Percentiles rank a stretch among this genome's conserved stretches.
phyloP scores from a whole-genome alignment of 1,140 invertebrate genomes.

The Scaptomyza montana region DNA sequence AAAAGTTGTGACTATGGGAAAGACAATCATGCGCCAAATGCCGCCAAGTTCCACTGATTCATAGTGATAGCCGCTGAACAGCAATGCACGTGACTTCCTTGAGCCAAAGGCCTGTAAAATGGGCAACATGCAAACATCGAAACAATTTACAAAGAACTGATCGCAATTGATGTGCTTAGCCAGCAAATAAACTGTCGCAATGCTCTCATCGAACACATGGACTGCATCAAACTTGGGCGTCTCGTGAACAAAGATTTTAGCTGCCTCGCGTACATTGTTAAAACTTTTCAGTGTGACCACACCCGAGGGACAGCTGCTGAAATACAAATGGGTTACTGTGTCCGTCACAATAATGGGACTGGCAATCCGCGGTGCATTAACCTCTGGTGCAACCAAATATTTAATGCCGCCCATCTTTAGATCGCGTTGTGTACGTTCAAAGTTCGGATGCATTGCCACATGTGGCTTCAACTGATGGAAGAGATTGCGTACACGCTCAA shows the following conservation, averaged over 20 bases:
- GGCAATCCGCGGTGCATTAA: constrained; percentile 53
- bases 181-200: constrained; percentile 39
- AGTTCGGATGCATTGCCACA: constrained; percentile 61
- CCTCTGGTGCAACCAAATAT: constrained; percentile 48
- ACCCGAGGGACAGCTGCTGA: constrained; percentile 53
- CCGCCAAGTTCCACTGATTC: constrained; percentile 34
- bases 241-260: constrained; percentile 22
- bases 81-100: constrained; percentile 2
- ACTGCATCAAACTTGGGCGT: constrained; percentile 44
- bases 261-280: constrained; percentile 20
- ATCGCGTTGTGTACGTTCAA: constrained; percentile 19
- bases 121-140: constrained; percentile 50
- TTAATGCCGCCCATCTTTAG: constrained; percentile 25
- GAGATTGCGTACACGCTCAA: constrained; percentile 39
- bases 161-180: constrained; percentile 25
- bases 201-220: constrained; percentile 52
- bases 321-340: constrained; percentile 47
- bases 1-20: constrained; percentile 38
- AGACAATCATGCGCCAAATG: constrained; percentile 60
- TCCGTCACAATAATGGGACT: constrained; percentile 61
- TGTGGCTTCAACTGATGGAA: constrained; percentile 62
- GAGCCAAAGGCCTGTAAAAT: constrained; percentile 41
- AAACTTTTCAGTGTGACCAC: constrained; percentile 51
- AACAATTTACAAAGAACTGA: constrained; percentile 63
- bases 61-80: constrained; percentile 57